Conservation (phyloP, 2,888 invertebrate species). For the Entomobrya proxima region DNA sequence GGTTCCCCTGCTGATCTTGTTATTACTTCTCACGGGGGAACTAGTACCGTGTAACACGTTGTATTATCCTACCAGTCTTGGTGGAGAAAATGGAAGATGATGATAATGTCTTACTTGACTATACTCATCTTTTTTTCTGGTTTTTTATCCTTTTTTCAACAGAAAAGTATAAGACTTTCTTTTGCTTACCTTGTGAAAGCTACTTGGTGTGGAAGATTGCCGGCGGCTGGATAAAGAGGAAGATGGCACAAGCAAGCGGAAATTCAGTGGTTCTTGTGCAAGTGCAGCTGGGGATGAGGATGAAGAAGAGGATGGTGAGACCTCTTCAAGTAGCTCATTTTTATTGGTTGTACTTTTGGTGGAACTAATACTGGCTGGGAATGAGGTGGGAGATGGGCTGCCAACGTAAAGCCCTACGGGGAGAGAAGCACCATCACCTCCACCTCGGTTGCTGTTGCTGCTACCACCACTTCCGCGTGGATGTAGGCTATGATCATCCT, state of each 20-base stretch:
- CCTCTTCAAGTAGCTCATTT: slow-evolving; percentile 15
- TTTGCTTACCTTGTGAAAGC: slow-evolving; percentile 59
- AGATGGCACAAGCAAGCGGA: slow-evolving; percentile 45
- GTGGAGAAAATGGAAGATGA: background rate
- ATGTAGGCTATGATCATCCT: background rate
- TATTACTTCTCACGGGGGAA: slow-evolving; percentile 4
- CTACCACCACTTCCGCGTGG: background rate
- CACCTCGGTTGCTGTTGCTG: slow-evolving; percentile 8
- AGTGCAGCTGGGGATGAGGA: background rate
- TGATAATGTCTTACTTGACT: background rate
- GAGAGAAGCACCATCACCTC: background rate
- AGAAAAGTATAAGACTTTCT: background rate
- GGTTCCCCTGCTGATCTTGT: slow-evolving; percentile 38
- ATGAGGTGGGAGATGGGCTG: background rate
- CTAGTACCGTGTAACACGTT: background rate
- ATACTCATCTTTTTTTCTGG: background rate
- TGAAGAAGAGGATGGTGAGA: background rate
- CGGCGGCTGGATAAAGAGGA: background rate
- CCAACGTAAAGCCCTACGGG: background rate
- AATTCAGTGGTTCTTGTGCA: slow-evolving; percentile 49
- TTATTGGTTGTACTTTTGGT: background rate
- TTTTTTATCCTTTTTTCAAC: too few species aligned
- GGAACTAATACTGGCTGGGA: slow-evolving; percentile 26
- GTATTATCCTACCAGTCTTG: background rate
- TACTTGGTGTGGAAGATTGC: slow-evolving; percentile 45